Base-by-base conservation (phyloP, 1,140 invertebrate species). In the Epicauta chinensis region DNA sequence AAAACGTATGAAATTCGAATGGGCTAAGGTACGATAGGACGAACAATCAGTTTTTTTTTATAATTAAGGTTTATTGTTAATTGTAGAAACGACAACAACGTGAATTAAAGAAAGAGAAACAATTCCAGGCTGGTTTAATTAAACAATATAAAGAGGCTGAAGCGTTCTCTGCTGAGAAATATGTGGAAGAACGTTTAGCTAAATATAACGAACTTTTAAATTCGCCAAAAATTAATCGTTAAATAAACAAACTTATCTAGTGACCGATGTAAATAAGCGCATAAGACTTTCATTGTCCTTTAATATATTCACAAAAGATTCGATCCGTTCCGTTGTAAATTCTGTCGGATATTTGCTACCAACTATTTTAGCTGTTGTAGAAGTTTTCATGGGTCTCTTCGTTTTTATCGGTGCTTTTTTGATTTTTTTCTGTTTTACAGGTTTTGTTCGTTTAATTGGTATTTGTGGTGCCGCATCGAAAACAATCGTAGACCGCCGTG, bases 1-100 rank as follows among this genome's bases (percentile, higher is more conserved):
- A 47, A 91, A 86, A 64, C 81, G 72, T 52, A 88, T 89, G 83
- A 83, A 82, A 60, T 83, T 79, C 71, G 74, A 79, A 37, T 84
- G 82, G 77, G 78, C 77, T n/a, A 89, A 86, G 65, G 71, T 79
- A 62, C 9, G 5, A 32, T n/a, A 40, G 13, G 16, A 11, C 4
- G 35, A 16, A 34, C 15, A 15, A 10, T 47, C n/a, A 13, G n/a
- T n/a, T n/a, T n/a, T 37, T 31, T 39, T 41, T 32, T 47, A 13
- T 16, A n/a, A 13, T n/a, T 23, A 40, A 32, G 23, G 31, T 38
- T 17, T 49, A 40, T 23, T 51, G 36, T 53, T 42, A 23, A 31
- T 43, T 61, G 53, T 66, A 80, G 77, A 63, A 77, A 16, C 79
- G 79, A 51, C 78, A 83, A 61, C 81, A 77, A 13, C 77, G 86